Base-by-base conservation (phyloP, 2,113 vertebrate genomes). In the Otus sunia region DNA sequence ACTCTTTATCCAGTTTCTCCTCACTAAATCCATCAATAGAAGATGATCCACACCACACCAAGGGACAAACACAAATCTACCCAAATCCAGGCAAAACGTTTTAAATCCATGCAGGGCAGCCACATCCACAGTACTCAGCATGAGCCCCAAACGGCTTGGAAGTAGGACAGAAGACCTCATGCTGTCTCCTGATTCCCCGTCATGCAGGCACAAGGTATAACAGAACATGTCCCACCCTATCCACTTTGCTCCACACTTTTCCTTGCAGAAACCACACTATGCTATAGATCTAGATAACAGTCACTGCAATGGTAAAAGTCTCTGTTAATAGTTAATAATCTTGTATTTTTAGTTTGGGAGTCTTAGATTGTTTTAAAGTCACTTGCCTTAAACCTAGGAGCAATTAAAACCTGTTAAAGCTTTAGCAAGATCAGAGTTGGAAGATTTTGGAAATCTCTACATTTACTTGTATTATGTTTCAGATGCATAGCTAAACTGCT, bases 191-290 rank as follows among this genome's bases (percentile, higher is more conserved):
- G 15, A 62, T 34, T 43, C 15, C 25, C 11, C 29, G 58, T 22
- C 56, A 53, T 5, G 12, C 39, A 81, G 55, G 32, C 19, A 49
- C 9, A 30, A 90, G 5, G 37, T 36, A 34, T 23, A 66, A 15
- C 11, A 62, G 0, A 56, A 21, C 17, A 49, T 1, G 5, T 19
- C 9, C 30, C 32, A 41, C 23, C 8, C 17, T 78, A 19, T 3
- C 23, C 53, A 71, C 15, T 32, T 20, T 50, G 26, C 32, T 79
- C 58, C 13, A 29, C 7, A 6, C 14, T 66, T 73, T 36, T 68
- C 13, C 25, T 67, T 49, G 29, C 13, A 87, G 60, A 91, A 94
- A 52, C 13, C 39, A 64, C 37, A 36, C 5, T n/a, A 11, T 18
- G 18, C 29, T 62, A 55, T 14, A 64, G 21, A 52, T 23, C 20